phyloP scores from a whole-genome alignment of 2,113 vertebrate species.

The Garra rufa region DNA sequence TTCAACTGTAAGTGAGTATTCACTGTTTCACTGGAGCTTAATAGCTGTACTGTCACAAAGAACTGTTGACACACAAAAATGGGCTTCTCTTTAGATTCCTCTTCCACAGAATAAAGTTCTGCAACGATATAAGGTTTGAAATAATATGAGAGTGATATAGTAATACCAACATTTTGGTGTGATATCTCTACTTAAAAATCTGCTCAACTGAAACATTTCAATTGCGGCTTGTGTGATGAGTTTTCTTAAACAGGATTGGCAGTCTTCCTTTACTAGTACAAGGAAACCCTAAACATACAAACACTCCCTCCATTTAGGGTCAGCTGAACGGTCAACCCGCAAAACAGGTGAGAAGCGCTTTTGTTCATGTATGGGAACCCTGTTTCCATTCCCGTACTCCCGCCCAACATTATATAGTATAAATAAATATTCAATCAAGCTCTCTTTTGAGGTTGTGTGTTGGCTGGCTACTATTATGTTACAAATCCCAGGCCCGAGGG shows the following conservation, averaged over 20 bases:
- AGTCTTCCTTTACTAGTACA: constrained; percentile 23
- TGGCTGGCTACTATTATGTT: constrained; percentile 77
- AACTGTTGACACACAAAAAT: not conserved
- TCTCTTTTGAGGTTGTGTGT: constrained; percentile 74
- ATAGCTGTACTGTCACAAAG: not conserved
- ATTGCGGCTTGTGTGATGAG: constrained; percentile 5
- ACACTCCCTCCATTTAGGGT: constrained; percentile 43
- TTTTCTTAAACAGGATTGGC: not conserved
- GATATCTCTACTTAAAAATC: not conserved
- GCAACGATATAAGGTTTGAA: not conserved
- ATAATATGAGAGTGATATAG: not conserved
- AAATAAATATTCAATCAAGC: constrained; percentile 68
- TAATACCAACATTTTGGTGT: not conserved
- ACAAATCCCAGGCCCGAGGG: constrained; percentile 76
- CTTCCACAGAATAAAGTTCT: not conserved
- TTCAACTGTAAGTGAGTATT: too few relatives aligned
- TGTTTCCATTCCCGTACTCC: constrained; percentile 18
- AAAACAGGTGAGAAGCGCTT: constrained; percentile 47
- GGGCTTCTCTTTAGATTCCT: not conserved
- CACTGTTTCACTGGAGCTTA: too few relatives aligned
- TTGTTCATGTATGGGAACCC: constrained; percentile 41
- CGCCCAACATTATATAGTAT: constrained; percentile 53
- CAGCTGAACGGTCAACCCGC: constrained; percentile 28
- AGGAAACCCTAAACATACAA: constrained; percentile 41
- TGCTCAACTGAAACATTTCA: not conserved